phyloP scores from a whole-genome alignment of 2,888 invertebrate species.

The Frankliniella intonsa region DNA sequence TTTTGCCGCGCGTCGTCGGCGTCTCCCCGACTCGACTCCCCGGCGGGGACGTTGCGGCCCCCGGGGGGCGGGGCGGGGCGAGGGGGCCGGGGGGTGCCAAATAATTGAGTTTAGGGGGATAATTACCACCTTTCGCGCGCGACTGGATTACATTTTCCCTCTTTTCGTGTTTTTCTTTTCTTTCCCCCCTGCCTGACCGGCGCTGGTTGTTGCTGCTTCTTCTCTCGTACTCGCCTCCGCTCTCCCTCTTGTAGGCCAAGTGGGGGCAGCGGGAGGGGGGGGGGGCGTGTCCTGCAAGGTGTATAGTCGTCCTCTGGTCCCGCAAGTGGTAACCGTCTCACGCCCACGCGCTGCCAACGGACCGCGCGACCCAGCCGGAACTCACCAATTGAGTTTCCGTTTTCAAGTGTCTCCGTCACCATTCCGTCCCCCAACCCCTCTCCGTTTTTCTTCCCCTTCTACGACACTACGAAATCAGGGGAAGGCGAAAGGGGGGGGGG shows the following conservation, averaged over 20 bases:
- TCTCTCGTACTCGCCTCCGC: not conserved
- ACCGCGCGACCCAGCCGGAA: not conserved
- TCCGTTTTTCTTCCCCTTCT: too few relatives aligned
- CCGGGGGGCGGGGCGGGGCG: not conserved
- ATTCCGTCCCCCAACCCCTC: too few relatives aligned
- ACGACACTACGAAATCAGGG: too few relatives aligned
- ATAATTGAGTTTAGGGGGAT: conserved; percentile 10
- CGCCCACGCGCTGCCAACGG: too few relatives aligned
- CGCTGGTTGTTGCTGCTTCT: not conserved
- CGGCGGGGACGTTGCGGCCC: not conserved
- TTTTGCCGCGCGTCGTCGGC: not conserved
- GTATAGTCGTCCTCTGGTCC: not conserved
- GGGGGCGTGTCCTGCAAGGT: not conserved
- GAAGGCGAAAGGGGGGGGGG: too few relatives aligned
- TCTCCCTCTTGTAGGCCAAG: not conserved
- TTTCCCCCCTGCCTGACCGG: not conserved
- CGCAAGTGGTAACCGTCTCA: too few relatives aligned
- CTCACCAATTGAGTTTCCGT: not conserved
- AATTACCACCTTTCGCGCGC: conserved; percentile 7
- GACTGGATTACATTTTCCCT: too few relatives aligned
- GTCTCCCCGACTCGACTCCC: not conserved
- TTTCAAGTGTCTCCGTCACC: not conserved
- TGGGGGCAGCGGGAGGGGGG: not conserved
- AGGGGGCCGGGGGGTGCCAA: not conserved
- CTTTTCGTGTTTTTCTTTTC: not conserved